Conservation (phyloP, 1,140 invertebrate genomes). For the Bactericera cockerelli region DNA sequence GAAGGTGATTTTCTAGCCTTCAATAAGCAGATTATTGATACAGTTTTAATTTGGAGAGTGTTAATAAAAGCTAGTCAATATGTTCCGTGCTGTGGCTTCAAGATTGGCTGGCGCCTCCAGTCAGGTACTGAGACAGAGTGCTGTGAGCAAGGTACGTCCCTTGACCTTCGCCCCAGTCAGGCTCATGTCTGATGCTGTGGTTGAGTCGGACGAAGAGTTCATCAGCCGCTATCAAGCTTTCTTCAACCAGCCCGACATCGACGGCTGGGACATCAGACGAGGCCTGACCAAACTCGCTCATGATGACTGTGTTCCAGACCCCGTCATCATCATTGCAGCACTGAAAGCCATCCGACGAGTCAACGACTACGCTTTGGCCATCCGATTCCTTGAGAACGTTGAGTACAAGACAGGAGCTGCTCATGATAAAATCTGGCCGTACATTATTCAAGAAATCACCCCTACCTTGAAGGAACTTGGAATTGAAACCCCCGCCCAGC, state of each 20-base stretch:
- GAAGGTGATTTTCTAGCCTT: too few species aligned
- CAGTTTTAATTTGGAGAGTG: too few species aligned
- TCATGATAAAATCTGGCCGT: conserved; percentile 72
- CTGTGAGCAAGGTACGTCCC: neutral
- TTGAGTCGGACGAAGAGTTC: conserved; percentile 49
- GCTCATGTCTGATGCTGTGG: conserved; percentile 8
- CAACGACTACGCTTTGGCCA: conserved; percentile 84
- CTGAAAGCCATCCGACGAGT: conserved; percentile 80
- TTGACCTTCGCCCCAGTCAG: neutral
- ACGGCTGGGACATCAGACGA: conserved; percentile 91
- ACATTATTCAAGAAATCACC: conserved; percentile 79
- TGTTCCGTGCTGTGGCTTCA: conserved; percentile 10
- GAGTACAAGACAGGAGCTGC: conserved; percentile 78
- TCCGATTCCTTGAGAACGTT: conserved; percentile 81
- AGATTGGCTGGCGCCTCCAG: neutral
- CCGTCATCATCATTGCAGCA: conserved; percentile 80
- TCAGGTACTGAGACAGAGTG: neutral
- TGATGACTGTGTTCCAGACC: conserved; percentile 90
- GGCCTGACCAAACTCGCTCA: conserved; percentile 56
- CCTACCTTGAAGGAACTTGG: conserved; percentile 88
- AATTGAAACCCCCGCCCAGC: conserved; percentile 82
- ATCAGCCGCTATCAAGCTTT: conserved; percentile 64
- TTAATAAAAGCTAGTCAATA: neutral
- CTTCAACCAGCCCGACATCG: conserved; percentile 80
- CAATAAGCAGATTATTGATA: too few species aligned